Conservation (phyloP, 1,140 invertebrate species). For the Callitettix versicolor region DNA sequence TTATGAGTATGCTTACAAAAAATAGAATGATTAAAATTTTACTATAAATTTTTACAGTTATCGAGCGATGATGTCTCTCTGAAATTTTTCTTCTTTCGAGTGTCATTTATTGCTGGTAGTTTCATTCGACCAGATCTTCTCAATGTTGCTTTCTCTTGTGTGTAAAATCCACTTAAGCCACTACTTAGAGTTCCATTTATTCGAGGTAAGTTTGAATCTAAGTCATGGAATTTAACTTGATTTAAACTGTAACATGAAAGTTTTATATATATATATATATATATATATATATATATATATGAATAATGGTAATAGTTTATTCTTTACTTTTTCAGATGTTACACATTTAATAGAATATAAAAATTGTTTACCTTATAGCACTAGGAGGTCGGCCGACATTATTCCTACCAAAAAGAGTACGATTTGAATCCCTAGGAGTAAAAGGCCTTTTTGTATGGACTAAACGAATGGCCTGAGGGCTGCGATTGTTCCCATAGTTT, state of each 20-base stretch:
- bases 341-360: too few species aligned
- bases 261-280: too few species aligned
- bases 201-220: constrained; percentile 18
- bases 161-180: not conserved
- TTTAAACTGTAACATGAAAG: constrained; percentile 21
- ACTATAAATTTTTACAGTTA: constrained; percentile 23
- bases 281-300: too few species aligned
- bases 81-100: not conserved
- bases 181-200: not conserved
- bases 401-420: constrained; percentile 53
- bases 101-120: constrained; percentile 14
- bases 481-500: not conserved
- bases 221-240: constrained; percentile 24
- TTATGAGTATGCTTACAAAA: too few species aligned
- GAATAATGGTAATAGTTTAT: too few species aligned
- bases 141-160: not conserved
- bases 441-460: constrained; percentile 65
- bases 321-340: too few species aligned
- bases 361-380: constrained; percentile 66
- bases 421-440: constrained; percentile 62
- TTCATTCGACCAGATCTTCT: constrained; percentile 4
- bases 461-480: constrained; percentile 31
- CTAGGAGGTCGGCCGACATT: constrained; percentile 56
- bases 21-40: too few species aligned
- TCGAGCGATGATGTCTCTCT: constrained; percentile 15